A percentile compares a stretch with the other conserved stretches of the same genome.
These are phyloP conservation scores for Chaunax sp. DNA, from an alignment of 2,797 vertebrate genomes.

Conservation along the genomic window DNA sequence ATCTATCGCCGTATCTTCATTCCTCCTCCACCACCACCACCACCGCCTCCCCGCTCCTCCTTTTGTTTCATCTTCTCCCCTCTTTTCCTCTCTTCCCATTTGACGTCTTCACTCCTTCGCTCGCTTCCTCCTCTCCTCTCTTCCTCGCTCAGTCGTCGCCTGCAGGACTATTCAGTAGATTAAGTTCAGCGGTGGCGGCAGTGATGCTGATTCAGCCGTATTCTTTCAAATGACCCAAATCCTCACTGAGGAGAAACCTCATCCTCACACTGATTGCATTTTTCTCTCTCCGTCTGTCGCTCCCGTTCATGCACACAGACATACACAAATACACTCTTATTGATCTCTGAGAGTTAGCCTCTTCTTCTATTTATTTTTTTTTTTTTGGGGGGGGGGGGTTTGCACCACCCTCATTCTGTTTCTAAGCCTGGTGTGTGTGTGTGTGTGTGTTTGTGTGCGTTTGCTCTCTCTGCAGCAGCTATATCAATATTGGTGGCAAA, in stretches of 20 bases:
- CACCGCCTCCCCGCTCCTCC: neutral
- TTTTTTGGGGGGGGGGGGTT: no score
- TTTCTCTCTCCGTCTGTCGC: conserved; percentile 52
- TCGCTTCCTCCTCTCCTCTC: conserved; percentile 44
- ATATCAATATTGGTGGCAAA: conserved; percentile 55
- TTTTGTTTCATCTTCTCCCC: conserved; percentile 24
- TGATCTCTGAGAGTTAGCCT: conserved; percentile 62
- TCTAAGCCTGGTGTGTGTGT: conserved; percentile 14
- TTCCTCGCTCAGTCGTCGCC: conserved; percentile 62
- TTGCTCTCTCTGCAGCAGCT: conserved; percentile 37
- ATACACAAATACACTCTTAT: conserved; percentile 61
- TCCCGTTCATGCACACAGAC: conserved; percentile 44
- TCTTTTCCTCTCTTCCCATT: no score
- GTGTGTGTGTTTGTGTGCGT: conserved; percentile 8
- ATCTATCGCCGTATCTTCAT: conserved; percentile 47
- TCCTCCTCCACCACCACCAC: conserved; percentile 1
- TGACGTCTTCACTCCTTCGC: no score
- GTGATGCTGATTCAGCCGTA: conserved; percentile 90
- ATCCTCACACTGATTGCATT: conserved; percentile 86
- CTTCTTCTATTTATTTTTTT: conserved; percentile 24
- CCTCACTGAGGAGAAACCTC: conserved; percentile 91
- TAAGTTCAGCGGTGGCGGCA: conserved; percentile 83
- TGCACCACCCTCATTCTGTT: conserved; percentile 35
- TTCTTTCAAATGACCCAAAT: conserved; percentile 96
- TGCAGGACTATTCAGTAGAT: conserved; percentile 83